These are phyloP conservation scores for Gymnosoma rotundatum DNA, from an alignment of 2,888 invertebrate genomes.

Conservation along the genomic window DNA sequence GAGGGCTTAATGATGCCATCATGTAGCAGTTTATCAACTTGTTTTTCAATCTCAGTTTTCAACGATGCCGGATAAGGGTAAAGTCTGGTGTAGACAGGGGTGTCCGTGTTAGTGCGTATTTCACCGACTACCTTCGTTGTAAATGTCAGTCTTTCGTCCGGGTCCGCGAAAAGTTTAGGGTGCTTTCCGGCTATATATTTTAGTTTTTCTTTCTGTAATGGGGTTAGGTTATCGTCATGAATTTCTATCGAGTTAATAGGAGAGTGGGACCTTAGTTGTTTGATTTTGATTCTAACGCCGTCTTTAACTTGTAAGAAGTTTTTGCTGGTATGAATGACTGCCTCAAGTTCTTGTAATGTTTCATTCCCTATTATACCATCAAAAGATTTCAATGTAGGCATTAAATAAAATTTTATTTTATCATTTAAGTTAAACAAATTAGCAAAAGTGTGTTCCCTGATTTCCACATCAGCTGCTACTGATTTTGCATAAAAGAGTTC, in stretches of 20 bases:
- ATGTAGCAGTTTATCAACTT: not conserved
- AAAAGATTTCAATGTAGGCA: not conserved
- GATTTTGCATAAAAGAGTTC: not conserved
- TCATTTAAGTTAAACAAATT: not conserved
- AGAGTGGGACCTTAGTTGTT: too few species aligned
- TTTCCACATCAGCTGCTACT: not conserved
- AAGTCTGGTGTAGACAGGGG: not conserved
- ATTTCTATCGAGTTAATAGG: too few species aligned
- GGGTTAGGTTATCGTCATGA: too few species aligned
- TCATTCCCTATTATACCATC: not conserved
- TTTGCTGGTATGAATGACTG: too few species aligned
- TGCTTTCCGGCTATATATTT: too few species aligned
- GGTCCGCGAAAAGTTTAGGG: too few species aligned
- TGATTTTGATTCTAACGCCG: too few species aligned
- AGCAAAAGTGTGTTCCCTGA: not conserved
- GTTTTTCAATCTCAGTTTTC: not conserved
- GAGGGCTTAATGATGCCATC: not conserved
- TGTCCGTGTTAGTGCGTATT: not conserved
- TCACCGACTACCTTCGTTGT: too few species aligned
- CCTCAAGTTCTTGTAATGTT: too few species aligned
- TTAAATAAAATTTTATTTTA: conserved; percentile 1
- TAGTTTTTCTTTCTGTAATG: too few species aligned
- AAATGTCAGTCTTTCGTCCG: too few species aligned
- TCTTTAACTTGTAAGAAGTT: too few species aligned
- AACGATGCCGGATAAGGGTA: not conserved